Conservation (phyloP, 1,140 invertebrate species). For the Drosophila kanapiae region DNA sequence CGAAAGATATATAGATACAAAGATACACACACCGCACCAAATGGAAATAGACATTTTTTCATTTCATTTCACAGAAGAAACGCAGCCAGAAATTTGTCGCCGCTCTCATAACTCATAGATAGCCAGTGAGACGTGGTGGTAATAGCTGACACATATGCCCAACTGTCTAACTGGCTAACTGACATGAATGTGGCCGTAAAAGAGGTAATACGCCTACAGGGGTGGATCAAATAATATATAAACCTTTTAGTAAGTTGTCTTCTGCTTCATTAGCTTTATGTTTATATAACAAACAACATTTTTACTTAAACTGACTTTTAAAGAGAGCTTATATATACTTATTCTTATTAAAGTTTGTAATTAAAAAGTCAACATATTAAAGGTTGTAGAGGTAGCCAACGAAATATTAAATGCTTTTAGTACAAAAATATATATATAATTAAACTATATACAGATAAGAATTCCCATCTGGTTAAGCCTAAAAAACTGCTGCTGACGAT, state of each 20-base stretch:
- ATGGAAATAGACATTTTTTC: constrained; percentile 35
- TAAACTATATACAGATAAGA: neutral
- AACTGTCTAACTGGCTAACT: constrained; percentile 21
- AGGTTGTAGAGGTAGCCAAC: too few relatives aligned
- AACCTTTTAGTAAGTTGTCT: constrained; percentile 1
- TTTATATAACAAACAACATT: too few relatives aligned
- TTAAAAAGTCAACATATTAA: neutral
- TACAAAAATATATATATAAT: too few relatives aligned
- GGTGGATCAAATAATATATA: neutral
- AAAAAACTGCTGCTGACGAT: neutral
- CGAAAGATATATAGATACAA: constrained; percentile 28
- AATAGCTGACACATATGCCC: constrained; percentile 6
- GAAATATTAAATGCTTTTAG: neutral
- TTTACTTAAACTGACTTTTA: too few relatives aligned
- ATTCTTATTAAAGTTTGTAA: neutral
- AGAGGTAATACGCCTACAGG: neutral
- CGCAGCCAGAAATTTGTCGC: constrained; percentile 36
- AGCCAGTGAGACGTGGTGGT: neutral
- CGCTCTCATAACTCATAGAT: constrained; percentile 23
- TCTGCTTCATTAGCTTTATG: neutral
- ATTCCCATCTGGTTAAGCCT: neutral
- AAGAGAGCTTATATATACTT: neutral
- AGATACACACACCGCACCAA: constrained; percentile 21
- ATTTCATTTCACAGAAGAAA: constrained; percentile 31
- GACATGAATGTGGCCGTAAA: constrained; percentile 14